A percentile compares a stretch with the other conserved stretches of the same genome.
Conservation (phyloP, 2,888 invertebrate genomes). For the Caenorhabditis zanzibari region DNA sequence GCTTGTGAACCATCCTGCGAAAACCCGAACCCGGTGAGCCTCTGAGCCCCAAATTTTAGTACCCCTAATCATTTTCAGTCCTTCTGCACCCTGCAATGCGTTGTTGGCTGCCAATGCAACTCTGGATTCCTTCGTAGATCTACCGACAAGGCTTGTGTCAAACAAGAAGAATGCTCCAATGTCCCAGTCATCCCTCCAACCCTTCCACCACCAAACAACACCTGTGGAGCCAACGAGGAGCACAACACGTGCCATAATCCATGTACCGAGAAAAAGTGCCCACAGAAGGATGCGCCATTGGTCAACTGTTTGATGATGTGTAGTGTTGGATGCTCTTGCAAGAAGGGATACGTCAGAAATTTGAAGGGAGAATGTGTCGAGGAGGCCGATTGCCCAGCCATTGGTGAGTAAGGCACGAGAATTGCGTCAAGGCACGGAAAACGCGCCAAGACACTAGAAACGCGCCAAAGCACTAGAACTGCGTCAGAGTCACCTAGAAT, state of each 20-base stretch:
- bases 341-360: constrained; percentile 50
- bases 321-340: constrained; percentile 58
- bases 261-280: constrained; percentile 56
- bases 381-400: constrained; percentile 36
- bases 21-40: constrained; percentile 27
- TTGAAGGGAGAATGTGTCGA: constrained; percentile 48
- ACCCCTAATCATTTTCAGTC: constrained; percentile 31
- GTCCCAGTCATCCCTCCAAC: constrained; percentile 1
- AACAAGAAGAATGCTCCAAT: constrained; percentile 15
- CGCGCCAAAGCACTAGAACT: too few species aligned
- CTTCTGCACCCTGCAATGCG: constrained; percentile 66
- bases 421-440: neutral
- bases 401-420: constrained; percentile 6
- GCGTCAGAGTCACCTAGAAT: neutral
- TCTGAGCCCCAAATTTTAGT: too few species aligned
- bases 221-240: constrained; percentile 47
- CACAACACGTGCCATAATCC: constrained; percentile 42
- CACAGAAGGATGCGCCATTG: constrained; percentile 7
- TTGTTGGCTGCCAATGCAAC: constrained; percentile 65
- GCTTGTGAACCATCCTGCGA: constrained; percentile 68
- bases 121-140: constrained; percentile 53
- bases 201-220: constrained; percentile 7
- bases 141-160: constrained; percentile 49
- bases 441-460: too few species aligned
- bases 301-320: constrained; percentile 44